phyloP scores from a whole-genome alignment of 2,113 vertebrate genomes.

The Vanacampus margaritifer region DNA sequence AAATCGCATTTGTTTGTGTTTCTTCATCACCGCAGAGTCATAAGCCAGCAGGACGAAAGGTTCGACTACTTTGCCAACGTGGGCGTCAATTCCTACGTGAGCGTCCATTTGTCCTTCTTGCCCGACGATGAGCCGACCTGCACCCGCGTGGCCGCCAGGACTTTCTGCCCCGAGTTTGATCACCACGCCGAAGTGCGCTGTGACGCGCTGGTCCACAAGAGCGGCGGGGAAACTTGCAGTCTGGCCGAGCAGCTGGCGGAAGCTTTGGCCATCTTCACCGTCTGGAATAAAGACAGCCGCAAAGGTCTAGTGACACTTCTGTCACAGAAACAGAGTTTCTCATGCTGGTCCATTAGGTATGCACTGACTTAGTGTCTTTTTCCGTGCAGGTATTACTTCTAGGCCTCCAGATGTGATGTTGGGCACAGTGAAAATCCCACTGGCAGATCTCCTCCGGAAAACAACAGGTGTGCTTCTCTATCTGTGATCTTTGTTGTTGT shows the following conservation, averaged over 20 bases:
- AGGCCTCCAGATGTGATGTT: conserved; percentile 60
- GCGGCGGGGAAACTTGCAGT: conserved; percentile 79
- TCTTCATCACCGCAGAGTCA: conserved; percentile 63
- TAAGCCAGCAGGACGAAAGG: conserved; percentile 73
- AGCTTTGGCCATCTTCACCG: conserved; percentile 75
- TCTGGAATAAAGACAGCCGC: conserved; percentile 80
- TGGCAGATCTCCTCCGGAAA: conserved; percentile 70
- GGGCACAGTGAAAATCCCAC: conserved; percentile 66
- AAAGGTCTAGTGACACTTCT: conserved; percentile 42
- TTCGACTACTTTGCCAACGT: conserved; percentile 73
- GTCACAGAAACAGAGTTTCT: no score
- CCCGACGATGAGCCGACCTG: conserved; percentile 67
- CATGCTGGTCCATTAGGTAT: neutral
- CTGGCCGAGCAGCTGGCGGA: conserved; percentile 85
- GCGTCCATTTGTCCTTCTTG: conserved; percentile 79
- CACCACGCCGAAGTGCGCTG: conserved; percentile 80
- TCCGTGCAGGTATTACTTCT: conserved; percentile 25
- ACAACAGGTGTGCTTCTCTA: conserved; percentile 62
- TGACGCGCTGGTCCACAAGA: conserved; percentile 73
- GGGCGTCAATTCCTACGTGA: conserved; percentile 83
- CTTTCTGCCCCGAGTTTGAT: conserved; percentile 88
- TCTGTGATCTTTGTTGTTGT: neutral
- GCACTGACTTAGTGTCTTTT: conserved; percentile 5
- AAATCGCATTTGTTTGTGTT: neutral
- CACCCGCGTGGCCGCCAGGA: conserved; percentile 73